Evolutionary conservation across 2,113 vertebrate genomes (phyloP), one percentile per base, ranked within the genome.

Genomic region (Okapia johnstoni): DNA sequence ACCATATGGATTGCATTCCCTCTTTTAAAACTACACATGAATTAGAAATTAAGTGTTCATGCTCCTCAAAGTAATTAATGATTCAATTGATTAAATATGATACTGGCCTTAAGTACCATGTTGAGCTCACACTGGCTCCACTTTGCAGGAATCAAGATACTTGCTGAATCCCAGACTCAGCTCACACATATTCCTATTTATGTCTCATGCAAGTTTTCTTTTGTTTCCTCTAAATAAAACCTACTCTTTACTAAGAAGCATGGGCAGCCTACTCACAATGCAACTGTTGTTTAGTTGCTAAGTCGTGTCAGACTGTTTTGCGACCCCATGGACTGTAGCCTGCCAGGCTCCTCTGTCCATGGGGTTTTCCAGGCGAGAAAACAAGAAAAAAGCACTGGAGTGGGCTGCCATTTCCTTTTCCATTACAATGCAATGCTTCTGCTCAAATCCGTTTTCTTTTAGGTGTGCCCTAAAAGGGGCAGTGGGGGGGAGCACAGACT

Each of bases 1-100:
- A 96, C 94, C 96, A 98, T 95, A 96, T 96, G 97, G 76, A 85
- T 88, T 88, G 15, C 85, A 97, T 97, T 95, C 66, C 33, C 88
- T 12, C 21, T 57, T 91, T 94, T 84, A 96, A 94, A 94, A 96
- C 15, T 88, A 50, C 88, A 95, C 94, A 96, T 60, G 87, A 97
- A 96, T 94, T 81, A 93, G 87, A 97, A 97, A 97, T 83, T 80
- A 96, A 94, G 93, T 93, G 93, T 95, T 95, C 76, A 76, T 92
- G 93, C 60, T 43, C 36, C 33, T 91, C 88, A 76, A 94, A 93
- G 70, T 95, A 97, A 97, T 97, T 96, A 98, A 96, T 96, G 92
- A 96, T 58, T 81, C 83, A 81, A 92, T 54, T 96, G 92, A 93
- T 94, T 97, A 96, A 97, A 94, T 96, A 90, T 95, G 93, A 85